Percentiles rank a stretch among this genome's conserved stretches.
Conservation (phyloP, 1,140 invertebrate genomes). For the Ericerus pela region DNA sequence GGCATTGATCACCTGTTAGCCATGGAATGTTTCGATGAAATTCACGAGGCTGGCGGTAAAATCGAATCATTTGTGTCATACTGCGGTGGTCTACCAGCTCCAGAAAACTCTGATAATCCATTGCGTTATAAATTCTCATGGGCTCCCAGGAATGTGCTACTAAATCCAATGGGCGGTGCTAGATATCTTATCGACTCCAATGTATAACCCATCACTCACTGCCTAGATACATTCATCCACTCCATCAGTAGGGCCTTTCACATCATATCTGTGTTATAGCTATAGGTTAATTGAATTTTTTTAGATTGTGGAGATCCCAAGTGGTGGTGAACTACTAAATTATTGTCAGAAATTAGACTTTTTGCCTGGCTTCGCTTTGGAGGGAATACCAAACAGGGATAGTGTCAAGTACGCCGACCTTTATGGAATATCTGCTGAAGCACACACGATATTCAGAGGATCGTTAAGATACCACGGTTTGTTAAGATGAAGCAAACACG, state of each 20-base stretch:
- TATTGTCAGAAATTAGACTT: constrained; percentile 63
- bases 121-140: constrained; percentile 96
- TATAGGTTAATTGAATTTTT: constrained; percentile 14
- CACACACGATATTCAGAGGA: constrained; percentile 76
- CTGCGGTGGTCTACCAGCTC: constrained; percentile 90
- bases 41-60: constrained; percentile 59
- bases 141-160: constrained; percentile 78
- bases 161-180: constrained; percentile 76
- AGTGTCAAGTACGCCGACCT: constrained; percentile 75
- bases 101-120: constrained; percentile 86
- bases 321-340: constrained; percentile 73
- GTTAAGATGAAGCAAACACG: not conserved
- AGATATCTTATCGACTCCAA: constrained; percentile 75
- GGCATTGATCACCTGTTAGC: constrained; percentile 96
- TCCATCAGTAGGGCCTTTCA: not conserved
- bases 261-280: not conserved
- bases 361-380: constrained; percentile 88
- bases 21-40: constrained; percentile 90
- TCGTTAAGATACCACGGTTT: constrained; percentile 67
- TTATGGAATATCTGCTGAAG: constrained; percentile 69
- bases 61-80: constrained; percentile 91
- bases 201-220: constrained; percentile 31
- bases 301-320: constrained; percentile 72
- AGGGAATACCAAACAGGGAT: constrained; percentile 92
- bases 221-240: not conserved